Evolutionary conservation across 2,797 vertebrate genomes (phyloP), one percentile per base, ranked within the genome.

Genomic region (Telmatherina bonti): DNA sequence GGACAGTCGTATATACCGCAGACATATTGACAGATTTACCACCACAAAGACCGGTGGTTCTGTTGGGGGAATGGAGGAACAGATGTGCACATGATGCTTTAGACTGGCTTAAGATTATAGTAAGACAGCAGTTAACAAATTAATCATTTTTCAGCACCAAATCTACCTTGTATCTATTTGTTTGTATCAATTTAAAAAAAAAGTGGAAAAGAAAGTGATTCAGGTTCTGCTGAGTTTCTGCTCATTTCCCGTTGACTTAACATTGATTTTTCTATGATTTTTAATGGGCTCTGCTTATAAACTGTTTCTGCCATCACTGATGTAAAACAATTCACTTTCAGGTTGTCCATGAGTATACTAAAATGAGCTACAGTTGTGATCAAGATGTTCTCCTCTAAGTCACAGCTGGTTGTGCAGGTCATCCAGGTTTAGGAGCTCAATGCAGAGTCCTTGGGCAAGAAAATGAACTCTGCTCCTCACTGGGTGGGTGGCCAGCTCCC

Each of bases 21-120:
- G n/a, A n/a, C n/a, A 83, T 45, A 65, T 45, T 84, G 88, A 79
- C 84, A 87, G 89, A 88, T 92, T 92, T 85, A 92, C 67, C 74
- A 78, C 74, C 7, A 24, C 5, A 4, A 68, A 58, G 65, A 81
- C 81, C 78, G 64, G 45, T 64, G 64, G 61, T 70, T 82, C 74
- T 74, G 72, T 55, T 36, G 73, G 70, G 70, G 70, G 62, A 56
- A 72, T 49, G 27, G 16, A 63, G 76, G 64, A 31, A 52, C 8
- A 60, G 24, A n/a, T n/a, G 73, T 54, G 69, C 78, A 85, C 64
- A 13, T 71, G 47, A 51, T 69, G 57, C 69, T 72, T 43, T 51
- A 26, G 26, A 55, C 6, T 45, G 47, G 62, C 62, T 64, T 70
- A 29, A 13, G 2, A 31, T 47, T 22, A 11, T n/a, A 18, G 61